phyloP scores from a whole-genome alignment of 2,797 vertebrate genomes.

The Chromis chromis region DNA sequence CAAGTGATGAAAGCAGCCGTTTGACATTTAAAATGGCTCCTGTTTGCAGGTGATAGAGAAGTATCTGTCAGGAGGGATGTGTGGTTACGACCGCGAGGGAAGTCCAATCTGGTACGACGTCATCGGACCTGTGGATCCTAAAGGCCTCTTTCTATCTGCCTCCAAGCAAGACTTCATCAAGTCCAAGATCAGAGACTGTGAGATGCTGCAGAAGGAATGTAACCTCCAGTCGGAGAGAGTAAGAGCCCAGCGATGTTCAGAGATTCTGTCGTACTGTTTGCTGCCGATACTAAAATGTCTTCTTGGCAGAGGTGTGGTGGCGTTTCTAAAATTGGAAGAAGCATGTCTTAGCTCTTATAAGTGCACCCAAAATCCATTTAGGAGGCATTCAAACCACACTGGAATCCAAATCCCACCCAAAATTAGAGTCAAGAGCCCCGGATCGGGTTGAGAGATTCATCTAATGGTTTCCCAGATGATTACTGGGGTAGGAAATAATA shows the following conservation, averaged over 20 bases:
- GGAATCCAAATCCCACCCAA: too few species aligned
- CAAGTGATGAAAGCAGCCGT: neutral
- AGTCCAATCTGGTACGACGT: slow-evolving; percentile 94
- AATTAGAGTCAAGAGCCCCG: too few species aligned
- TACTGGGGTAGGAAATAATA: too few species aligned
- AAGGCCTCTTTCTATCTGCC: slow-evolving; percentile 93
- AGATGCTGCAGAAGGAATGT: slow-evolving; percentile 87
- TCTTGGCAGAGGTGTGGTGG: too few species aligned
- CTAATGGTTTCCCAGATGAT: too few species aligned
- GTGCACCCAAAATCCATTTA: too few species aligned
- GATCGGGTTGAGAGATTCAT: too few species aligned
- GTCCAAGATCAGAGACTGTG: slow-evolving; percentile 94
- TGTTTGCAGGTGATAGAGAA: slow-evolving; percentile 83
- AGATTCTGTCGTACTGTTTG: too few species aligned
- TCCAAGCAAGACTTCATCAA: slow-evolving; percentile 96
- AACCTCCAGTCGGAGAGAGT: slow-evolving; percentile 87
- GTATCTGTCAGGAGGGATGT: slow-evolving; percentile 93
- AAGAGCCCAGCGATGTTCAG: slow-evolving; percentile 19
- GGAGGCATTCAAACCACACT: too few species aligned
- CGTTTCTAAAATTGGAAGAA: too few species aligned
- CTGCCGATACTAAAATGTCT: neutral
- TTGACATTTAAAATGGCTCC: neutral
- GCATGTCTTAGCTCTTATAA: too few species aligned
- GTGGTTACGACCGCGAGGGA: slow-evolving; percentile 91
- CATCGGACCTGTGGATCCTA: slow-evolving; percentile 92